Conservation (phyloP, 2,888 invertebrate genomes). For the Drosophila nr. perissopoda region DNA sequence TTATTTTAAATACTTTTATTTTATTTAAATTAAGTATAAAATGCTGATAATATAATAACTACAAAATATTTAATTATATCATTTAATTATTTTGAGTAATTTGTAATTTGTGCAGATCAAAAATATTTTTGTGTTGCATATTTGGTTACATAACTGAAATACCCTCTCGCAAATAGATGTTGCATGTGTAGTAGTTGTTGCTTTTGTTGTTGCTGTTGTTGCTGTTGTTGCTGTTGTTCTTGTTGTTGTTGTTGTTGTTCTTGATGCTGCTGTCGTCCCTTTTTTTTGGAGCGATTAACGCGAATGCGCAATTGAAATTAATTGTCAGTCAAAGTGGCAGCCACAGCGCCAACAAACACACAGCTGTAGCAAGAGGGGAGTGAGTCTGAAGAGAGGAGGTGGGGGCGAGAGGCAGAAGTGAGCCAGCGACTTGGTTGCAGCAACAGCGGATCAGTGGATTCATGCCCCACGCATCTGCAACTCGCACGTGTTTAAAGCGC, state of each 20-base stretch:
- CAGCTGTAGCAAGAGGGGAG: not conserved
- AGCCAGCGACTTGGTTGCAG: slow-evolving; percentile 1
- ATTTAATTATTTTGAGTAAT: not conserved
- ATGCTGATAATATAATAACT: not conserved
- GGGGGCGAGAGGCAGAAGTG: not conserved
- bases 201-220: slow-evolving; percentile 3
- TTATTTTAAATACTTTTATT: not conserved
- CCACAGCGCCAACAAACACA: slow-evolving; percentile 38
- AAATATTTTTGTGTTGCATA: not conserved
- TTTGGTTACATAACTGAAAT: not conserved
- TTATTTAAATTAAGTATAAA: not conserved
- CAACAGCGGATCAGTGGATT: slow-evolving; percentile 8
- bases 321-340: slow-evolving; percentile 77
- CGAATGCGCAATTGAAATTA: slow-evolving; percentile 80
- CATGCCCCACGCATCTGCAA: slow-evolving; percentile 1
- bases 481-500: slow-evolving; percentile 70
- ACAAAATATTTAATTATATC: not conserved
- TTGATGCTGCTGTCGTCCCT: slow-evolving; percentile 30
- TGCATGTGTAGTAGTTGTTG: slow-evolving; percentile 25
- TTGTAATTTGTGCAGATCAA: not conserved
- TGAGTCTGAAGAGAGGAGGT: not conserved
- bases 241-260: slow-evolving; percentile 8
- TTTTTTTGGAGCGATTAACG: slow-evolving; percentile 74
- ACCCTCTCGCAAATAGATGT: slow-evolving; percentile 6
- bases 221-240: not conserved